Evolutionary conservation across 1,140 invertebrate species (phyloP).

Genomic region (Sarcophaga peregrina): DNA sequence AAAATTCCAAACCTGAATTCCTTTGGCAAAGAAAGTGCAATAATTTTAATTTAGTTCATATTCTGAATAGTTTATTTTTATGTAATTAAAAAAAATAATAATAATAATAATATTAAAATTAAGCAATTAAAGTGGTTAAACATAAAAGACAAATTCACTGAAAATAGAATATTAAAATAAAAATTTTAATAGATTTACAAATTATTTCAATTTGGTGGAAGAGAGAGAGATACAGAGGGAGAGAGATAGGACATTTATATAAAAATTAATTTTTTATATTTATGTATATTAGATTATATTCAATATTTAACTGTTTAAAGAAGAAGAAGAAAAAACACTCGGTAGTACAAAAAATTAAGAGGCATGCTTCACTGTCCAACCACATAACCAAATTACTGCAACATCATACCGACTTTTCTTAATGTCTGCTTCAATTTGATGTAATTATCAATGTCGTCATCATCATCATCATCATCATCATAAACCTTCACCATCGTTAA

Average conservation of each 20-base stretch:
- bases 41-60: not conserved
- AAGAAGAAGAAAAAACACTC: not conserved
- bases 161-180: not conserved
- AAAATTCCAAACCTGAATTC: too few relatives aligned
- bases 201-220: not conserved
- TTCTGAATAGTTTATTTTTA: constrained; percentile 22
- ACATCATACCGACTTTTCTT: constrained; percentile 8
- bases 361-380: constrained; percentile 32
- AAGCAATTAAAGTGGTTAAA: constrained; percentile 9
- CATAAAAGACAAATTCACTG: not conserved
- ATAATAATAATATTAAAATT: constrained; percentile 16
- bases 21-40: too few relatives aligned
- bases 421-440: not conserved
- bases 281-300: not conserved
- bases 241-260: not conserved
- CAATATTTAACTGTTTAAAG: not conserved
- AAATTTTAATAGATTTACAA: not conserved
- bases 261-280: not conserved
- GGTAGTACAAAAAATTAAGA: constrained; percentile 2
- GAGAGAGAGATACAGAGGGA: too few relatives aligned
- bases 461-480: not conserved
- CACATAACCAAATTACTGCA: constrained; percentile 30
- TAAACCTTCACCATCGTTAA: not conserved
- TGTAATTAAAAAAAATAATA: not conserved
- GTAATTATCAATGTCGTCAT: not conserved